These are phyloP conservation scores for Lanius collurio DNA, from an alignment of 2,113 vertebrate genomes.

Conservation along the genomic window DNA sequence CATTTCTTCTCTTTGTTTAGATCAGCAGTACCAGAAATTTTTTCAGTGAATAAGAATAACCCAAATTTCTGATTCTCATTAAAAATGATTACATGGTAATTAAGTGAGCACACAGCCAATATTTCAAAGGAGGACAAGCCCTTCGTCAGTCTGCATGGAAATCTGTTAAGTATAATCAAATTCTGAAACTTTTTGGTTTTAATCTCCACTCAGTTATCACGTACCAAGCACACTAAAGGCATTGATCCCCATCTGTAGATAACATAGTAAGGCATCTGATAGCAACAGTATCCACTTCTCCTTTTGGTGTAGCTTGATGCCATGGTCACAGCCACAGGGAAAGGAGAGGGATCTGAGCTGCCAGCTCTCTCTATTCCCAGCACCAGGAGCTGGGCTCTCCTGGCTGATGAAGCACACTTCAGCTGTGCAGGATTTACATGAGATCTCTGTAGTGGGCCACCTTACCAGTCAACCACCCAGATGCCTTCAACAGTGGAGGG, in stretches of 20 bases:
- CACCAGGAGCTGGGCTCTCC: neutral
- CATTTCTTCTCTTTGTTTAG: neutral
- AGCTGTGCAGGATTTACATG: neutral
- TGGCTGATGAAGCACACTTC: neutral
- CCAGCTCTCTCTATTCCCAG: neutral
- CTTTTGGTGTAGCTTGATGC: neutral
- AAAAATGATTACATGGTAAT: neutral
- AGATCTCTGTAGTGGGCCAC: neutral
- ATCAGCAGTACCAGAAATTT: neutral
- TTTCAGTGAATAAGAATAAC: neutral
- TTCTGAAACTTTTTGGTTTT: neutral
- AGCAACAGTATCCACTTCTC: neutral
- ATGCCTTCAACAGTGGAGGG: neutral
- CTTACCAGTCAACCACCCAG: neutral
- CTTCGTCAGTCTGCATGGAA: neutral
- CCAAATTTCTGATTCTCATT: neutral
- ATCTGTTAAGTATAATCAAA: neutral
- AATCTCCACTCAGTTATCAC: neutral
- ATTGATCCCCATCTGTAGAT: neutral
- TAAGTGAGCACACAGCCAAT: neutral
- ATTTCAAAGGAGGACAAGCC: neutral
- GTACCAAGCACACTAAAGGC: neutral
- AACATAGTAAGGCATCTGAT: neutral
- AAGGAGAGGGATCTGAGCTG: neutral
- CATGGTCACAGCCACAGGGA: neutral